Evolutionary conservation across 1,140 invertebrate species (phyloP).

Genomic region (Pogonus chalceus): DNA sequence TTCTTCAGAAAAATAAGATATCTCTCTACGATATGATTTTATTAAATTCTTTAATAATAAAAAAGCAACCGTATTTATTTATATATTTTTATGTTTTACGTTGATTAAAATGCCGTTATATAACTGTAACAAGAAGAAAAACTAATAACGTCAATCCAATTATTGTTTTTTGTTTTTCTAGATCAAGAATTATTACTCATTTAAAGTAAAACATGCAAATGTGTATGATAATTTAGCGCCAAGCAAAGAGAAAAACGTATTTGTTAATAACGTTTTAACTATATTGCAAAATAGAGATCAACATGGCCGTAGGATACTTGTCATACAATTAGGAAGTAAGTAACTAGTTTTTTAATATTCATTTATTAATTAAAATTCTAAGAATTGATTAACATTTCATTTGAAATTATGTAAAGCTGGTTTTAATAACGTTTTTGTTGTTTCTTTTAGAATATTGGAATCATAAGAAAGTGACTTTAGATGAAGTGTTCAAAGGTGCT

Average conservation of each 20-base stretch:
- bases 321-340: constrained; percentile 71
- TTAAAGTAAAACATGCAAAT: constrained; percentile 64
- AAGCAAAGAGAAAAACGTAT: constrained; percentile 61
- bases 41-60: too few relatives aligned
- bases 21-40: too few relatives aligned
- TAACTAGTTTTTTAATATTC: constrained; percentile 18
- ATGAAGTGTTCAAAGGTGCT: constrained; percentile 74
- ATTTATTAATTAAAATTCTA: neutral
- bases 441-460: constrained; percentile 66
- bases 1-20: too few relatives aligned
- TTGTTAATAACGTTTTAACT: constrained; percentile 64
- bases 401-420: too few relatives aligned
- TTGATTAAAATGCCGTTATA: too few relatives aligned
- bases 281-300: constrained; percentile 69
- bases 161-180: constrained; percentile 36
- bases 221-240: constrained; percentile 60
- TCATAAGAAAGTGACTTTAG: constrained; percentile 62
- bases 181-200: constrained; percentile 69
- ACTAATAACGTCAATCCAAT: too few relatives aligned
- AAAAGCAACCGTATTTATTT: too few relatives aligned
- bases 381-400: neutral
- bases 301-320: constrained; percentile 56
- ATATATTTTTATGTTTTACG: too few relatives aligned
- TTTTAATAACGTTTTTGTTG: constrained; percentile 12
- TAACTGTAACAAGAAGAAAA: neutral